Evolutionary conservation across 2,888 invertebrate species (phyloP), one percentile per base, ranked within the genome.

Genomic region (Entomobrya multifasciata): DNA sequence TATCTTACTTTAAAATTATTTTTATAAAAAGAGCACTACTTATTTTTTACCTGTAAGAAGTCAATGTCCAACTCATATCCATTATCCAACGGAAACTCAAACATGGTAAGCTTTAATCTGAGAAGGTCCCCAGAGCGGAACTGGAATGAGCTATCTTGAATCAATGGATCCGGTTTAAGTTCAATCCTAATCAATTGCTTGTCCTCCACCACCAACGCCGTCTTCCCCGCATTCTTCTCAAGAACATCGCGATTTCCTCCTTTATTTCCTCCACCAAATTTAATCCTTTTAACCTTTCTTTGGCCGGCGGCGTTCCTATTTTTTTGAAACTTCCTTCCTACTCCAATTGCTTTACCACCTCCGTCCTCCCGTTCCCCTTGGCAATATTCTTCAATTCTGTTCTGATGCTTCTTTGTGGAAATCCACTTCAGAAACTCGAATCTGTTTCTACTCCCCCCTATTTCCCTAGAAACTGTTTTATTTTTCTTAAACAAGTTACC

Each of bases 1-100:
- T n/a, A n/a, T n/a, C n/a, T n/a, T n/a, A n/a, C n/a, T n/a, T n/a
- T n/a, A n/a, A n/a, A n/a, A n/a, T n/a, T n/a, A n/a, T n/a, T n/a
- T n/a, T n/a, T n/a, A n/a, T n/a, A n/a, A n/a, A n/a, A n/a, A n/a
- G n/a, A n/a, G 77, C 5, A 78, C 77, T n/a, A 55, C 22, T 78
- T 62, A 60, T 60, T 55, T 25, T 78, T 62, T 62, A 78, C 17
- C n/a, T 78, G 47, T 47, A 15, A 20, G 57, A 30, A n/a, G n/a
- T n/a, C n/a, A n/a, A n/a, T n/a, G n/a, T n/a, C 27, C 1, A 5
- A 25, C n/a, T 4, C 65, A 65, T 60, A 11, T 27, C 25, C 60
- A 11, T 60, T 22, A 22, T 5, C 3, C 11, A 3, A 25, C 1
- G 20, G 60, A 22, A 10, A 1, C 60, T 60, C 60, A 27, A 8